Percentiles rank a stretch among this genome's conserved stretches.
These are phyloP conservation scores for Caranx melampygus DNA, from an alignment of 2,113 vertebrate species.

Conservation along the genomic window DNA sequence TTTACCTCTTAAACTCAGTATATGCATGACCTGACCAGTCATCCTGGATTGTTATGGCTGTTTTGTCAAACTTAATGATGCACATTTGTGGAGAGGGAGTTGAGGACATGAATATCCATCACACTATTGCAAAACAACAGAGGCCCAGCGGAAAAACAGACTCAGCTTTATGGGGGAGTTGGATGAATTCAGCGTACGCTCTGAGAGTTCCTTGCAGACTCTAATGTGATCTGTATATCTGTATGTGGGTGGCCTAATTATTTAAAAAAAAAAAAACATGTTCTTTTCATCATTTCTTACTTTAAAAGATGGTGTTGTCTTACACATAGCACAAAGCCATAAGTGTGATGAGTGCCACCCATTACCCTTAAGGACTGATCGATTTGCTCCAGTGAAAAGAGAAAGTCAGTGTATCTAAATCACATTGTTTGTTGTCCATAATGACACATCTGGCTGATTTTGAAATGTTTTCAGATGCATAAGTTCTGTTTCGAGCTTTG, in stretches of 20 bases:
- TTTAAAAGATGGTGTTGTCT: too few relatives aligned
- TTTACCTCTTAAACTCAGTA: conserved; percentile 33
- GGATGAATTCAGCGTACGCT: conserved; percentile 23
- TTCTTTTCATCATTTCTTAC: not conserved
- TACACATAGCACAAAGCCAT: not conserved
- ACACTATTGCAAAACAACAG: conserved; percentile 19
- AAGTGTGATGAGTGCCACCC: not conserved
- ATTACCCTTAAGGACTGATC: too few relatives aligned
- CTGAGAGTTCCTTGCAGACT: conserved; percentile 38
- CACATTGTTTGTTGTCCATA: too few relatives aligned
- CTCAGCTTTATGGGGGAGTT: conserved; percentile 43
- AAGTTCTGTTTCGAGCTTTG: too few relatives aligned
- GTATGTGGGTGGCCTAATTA: not conserved
- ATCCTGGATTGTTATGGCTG: not conserved
- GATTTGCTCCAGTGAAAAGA: too few relatives aligned
- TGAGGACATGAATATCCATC: conserved; percentile 42
- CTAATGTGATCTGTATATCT: conserved; percentile 31
- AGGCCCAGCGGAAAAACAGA: conserved; percentile 32
- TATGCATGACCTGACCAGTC: conserved; percentile 20
- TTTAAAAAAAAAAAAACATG: too few relatives aligned
- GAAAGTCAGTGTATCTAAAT: not conserved
- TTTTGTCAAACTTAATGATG: conserved; percentile 45
- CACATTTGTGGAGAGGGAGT: conserved; percentile 8
- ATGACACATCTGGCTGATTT: too few relatives aligned
- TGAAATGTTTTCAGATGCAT: too few relatives aligned